A percentile compares a stretch with the other conserved stretches of the same genome.
phyloP scores from a whole-genome alignment of 2,797 vertebrate species.

The Phoeniculus purpureus region DNA sequence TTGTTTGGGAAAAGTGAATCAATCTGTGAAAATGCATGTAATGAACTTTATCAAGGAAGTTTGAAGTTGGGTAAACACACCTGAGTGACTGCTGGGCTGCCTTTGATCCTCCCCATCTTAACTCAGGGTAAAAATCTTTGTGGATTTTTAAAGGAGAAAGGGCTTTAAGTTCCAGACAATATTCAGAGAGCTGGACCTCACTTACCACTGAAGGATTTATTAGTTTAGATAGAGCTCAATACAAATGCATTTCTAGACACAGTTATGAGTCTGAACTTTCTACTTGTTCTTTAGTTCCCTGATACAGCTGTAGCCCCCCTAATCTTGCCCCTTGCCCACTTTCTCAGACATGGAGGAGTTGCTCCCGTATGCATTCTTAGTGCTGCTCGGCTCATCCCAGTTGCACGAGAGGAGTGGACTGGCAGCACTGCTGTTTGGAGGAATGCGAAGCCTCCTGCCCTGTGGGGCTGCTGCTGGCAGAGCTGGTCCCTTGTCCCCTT shows the following conservation, averaged over 20 bases:
- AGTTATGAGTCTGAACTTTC: neutral
- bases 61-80: neutral
- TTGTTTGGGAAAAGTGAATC: neutral
- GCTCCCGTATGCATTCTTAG: rapidly evolving
- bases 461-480: neutral
- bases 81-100: neutral
- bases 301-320: neutral
- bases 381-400: neutral
- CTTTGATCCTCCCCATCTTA: neutral
- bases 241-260: neutral
- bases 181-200: neutral
- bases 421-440: neutral
- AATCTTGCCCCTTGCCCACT: neutral
- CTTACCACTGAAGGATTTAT: neutral
- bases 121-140: neutral
- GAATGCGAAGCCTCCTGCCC: neutral
- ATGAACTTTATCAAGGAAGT: neutral
- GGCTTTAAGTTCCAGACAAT: neutral
- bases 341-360: neutral
- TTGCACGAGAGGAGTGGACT: neutral
- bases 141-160: neutral
- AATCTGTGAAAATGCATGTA: too few relatives aligned
- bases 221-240: neutral
- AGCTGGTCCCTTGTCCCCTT: neutral
- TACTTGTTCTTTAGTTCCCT: neutral